Conservation (phyloP, 2,888 invertebrate genomes). For the Phengaris alcon region DNA sequence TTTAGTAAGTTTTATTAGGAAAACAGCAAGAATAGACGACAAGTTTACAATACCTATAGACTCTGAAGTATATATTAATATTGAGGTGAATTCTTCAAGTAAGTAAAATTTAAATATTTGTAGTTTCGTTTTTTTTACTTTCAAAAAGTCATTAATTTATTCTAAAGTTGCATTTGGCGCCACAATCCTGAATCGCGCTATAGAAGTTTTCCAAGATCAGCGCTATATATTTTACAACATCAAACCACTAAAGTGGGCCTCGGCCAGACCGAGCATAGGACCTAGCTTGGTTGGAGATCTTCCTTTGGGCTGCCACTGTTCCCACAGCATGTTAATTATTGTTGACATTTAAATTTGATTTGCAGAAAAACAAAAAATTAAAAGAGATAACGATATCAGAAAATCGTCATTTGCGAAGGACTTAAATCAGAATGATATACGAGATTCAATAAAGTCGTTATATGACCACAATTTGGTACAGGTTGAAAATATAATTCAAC, state of each 20-base stretch:
- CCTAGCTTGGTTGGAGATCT: too few species aligned
- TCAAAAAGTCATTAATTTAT: too few species aligned
- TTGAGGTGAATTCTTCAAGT: slow-evolving; percentile 41
- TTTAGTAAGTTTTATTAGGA: slow-evolving; percentile 47
- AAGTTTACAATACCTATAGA: slow-evolving; percentile 53
- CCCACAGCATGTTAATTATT: too few species aligned
- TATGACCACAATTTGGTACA: slow-evolving; percentile 24
- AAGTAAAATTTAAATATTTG: slow-evolving; percentile 3
- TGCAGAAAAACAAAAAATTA: not conserved
- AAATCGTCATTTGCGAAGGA: not conserved
- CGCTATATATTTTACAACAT: too few species aligned
- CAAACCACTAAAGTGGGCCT: too few species aligned
- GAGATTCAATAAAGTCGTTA: not conserved
- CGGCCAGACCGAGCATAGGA: too few species aligned
- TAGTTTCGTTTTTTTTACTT: too few species aligned
- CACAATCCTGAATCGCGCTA: too few species aligned
- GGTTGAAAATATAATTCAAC: slow-evolving; percentile 31
- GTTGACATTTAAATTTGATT: not conserved
- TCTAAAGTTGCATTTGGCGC: too few species aligned
- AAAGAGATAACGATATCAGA: not conserved
- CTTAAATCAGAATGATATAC: not conserved
- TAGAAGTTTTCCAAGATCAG: too few species aligned
- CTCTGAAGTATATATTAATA: slow-evolving; percentile 47
- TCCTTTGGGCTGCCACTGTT: too few species aligned
- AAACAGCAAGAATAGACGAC: slow-evolving; percentile 44